phyloP scores from a whole-genome alignment of 2,888 invertebrate genomes.

The Plusia festucae region DNA sequence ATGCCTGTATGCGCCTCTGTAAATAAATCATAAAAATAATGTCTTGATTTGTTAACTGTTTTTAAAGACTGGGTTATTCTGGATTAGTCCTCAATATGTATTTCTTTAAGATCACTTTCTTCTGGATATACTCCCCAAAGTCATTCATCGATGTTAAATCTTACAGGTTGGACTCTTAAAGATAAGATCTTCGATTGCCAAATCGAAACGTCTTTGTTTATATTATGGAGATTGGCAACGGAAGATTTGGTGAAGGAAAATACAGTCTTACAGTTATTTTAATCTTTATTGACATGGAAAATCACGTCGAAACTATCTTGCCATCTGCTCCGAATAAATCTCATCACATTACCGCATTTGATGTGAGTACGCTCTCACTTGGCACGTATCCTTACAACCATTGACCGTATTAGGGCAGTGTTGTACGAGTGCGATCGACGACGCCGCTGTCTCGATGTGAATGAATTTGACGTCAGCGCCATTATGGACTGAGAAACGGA shows the following conservation, averaged over 20 bases:
- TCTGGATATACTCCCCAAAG: no score
- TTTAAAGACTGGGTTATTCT: no score
- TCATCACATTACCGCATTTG: slow-evolving; percentile 13
- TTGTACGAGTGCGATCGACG: slow-evolving; percentile 7
- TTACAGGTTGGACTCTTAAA: background rate
- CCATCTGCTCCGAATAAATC: slow-evolving; percentile 9
- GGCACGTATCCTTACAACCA: slow-evolving; percentile 23
- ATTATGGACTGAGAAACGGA: slow-evolving; percentile 6
- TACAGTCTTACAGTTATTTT: background rate
- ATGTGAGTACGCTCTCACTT: slow-evolving; percentile 17
- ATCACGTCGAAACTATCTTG: background rate
- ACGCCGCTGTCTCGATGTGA: slow-evolving; percentile 23
- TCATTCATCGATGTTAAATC: background rate
- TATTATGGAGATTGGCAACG: background rate
- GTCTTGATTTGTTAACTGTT: no score
- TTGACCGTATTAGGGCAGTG: slow-evolving; percentile 42
- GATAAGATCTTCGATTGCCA: background rate
- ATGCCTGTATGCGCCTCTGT: no score
- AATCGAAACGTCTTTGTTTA: background rate
- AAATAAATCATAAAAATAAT: no score
- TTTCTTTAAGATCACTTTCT: background rate
- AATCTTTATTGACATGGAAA: slow-evolving; percentile 9
- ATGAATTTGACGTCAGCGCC: slow-evolving; percentile 50
- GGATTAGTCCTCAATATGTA: no score
- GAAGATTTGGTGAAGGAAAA: background rate